Evolutionary conservation across 2,888 invertebrate species (phyloP), one percentile per base, ranked within the genome.

Genomic region (Phyllotreta striolata): DNA sequence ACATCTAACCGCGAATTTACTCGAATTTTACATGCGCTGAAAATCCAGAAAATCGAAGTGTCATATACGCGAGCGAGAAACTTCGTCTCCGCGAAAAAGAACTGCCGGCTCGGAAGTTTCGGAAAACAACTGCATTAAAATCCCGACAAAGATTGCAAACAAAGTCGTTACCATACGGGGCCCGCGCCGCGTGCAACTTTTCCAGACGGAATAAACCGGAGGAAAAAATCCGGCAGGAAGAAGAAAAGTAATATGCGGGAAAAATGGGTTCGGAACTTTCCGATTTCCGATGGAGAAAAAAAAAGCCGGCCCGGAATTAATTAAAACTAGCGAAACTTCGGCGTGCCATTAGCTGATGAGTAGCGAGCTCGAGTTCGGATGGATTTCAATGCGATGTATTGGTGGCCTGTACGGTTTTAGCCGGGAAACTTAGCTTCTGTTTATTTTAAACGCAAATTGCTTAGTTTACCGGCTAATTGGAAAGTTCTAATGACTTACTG

Each of bases 401-500:
- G 24, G 24, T 46, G 24, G 55, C 47, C 55, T 56, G 58, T 65
- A n/a, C n/a, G n/a, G n/a, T n/a, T n/a, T n/a, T n/a, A n/a, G n/a
- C n/a, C 62, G 62, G 58, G 55, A 47, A 62, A 62, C 58, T 58
- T 47, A 41, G 39, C 41, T 41, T 56, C 43, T 65, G 64, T 54
- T 65, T 65, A 49, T 65, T 58, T 65, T 62, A 62, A 24, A 62
- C 56, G 49, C 47, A 47, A 54, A 62, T 58, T 52, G 58, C 47
- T 65, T 57, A 58, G 62, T 62, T 64, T 24, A 38, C 58, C 34
- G 38, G 55, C 58, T 65, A 65, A 65, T 65, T 65, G 62, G 62
- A 58, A 65, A 58, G 58, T 65, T 58, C 65, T 65, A 56, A 65
- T 58, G 65, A 65, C 65, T 62, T 55, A 49, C 38, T 12, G 49